Percentiles rank a stretch among this genome's conserved stretches.
Evolutionary conservation across 2,797 vertebrate genomes (phyloP).

Genomic region (Premnoplex brunnescens): DNA sequence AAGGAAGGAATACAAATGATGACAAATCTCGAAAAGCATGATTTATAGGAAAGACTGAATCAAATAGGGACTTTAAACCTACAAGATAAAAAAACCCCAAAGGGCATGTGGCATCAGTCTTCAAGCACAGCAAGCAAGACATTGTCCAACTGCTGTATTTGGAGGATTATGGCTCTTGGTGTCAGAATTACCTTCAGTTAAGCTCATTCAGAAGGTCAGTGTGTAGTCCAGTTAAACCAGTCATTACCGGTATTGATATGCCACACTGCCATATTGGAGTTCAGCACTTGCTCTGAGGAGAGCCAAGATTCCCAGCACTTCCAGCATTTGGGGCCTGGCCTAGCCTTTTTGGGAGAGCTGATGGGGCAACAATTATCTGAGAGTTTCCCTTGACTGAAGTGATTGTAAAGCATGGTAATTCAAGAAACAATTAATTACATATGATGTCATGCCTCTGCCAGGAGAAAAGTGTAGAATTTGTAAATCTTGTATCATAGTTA

Average conservation of each 20-base stretch:
- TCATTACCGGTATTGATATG: not conserved
- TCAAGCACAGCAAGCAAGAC: not conserved
- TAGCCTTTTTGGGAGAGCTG: not conserved
- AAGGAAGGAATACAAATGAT: not conserved
- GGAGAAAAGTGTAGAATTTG: not conserved
- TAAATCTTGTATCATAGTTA: conserved; percentile 15
- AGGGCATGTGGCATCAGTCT: accelerated
- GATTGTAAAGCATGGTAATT: not conserved
- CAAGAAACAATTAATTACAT: not conserved
- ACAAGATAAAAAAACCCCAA: not conserved
- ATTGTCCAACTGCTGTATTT: not conserved
- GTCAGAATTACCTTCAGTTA: not conserved
- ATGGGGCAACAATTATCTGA: not conserved
- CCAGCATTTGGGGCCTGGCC: not conserved
- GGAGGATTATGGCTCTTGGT: not conserved
- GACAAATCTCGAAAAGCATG: not conserved
- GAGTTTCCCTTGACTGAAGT: not conserved
- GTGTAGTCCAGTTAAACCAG: not conserved
- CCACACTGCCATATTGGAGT: not conserved
- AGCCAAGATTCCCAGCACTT: not conserved
- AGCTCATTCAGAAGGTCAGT: not conserved
- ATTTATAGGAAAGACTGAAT: not conserved
- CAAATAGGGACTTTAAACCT: not conserved
- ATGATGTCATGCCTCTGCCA: not conserved
- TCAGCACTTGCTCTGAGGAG: not conserved